Base-by-base conservation (phyloP, 2,797 vertebrate genomes). In the Crenuchus spilurus region DNA sequence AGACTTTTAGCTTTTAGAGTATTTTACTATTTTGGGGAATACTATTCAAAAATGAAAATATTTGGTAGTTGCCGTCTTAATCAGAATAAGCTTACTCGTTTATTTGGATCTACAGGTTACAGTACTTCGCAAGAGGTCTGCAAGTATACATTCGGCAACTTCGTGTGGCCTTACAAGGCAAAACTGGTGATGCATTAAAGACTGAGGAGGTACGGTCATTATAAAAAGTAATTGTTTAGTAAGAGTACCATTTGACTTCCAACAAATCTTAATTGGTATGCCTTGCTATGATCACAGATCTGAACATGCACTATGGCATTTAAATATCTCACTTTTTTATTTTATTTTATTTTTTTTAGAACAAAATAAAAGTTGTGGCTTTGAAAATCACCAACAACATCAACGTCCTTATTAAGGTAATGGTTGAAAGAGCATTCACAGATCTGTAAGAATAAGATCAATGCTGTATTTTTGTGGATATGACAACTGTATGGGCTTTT, bases 331-430 rank as follows among this genome's bases (percentile, higher is more conserved):
- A 16, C 11, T 33, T 31, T 10, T 16, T 66, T n/a, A 14, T 49
- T 8, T 31, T 41, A 39, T 49, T 20, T 61, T 80, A 61, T 87
- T 84, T 86, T 26, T 81, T 9, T 46, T 87, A 99, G 98, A 99
- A 99, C 90, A 99, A 99, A 91, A 99, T 99, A 79, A 99, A 99
- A 93, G 98, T 99, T 74, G 98, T 99, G 85, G 97, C 98, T 70
- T 90, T 99, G 82, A 99, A 99, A 93, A 99, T 99, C 88, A 99
- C 97, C 55, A 99, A 97, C 89, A 99, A 99, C 88, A 99, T 99
- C 84, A 99, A 99, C 46, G 90, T 99, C 87, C 94, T 99, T 87
- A 99, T 99, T 85, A 99, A 99, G 96, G 98, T 98, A 76, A 48
- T 14, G 2, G 8, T 71, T 48, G 10, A 20, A 62, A 55, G 18